A percentile compares a stretch with the other conserved stretches of the same genome.
These are phyloP conservation scores for Sericinus montela DNA, from an alignment of 2,888 invertebrate genomes.

Conservation along the genomic window DNA sequence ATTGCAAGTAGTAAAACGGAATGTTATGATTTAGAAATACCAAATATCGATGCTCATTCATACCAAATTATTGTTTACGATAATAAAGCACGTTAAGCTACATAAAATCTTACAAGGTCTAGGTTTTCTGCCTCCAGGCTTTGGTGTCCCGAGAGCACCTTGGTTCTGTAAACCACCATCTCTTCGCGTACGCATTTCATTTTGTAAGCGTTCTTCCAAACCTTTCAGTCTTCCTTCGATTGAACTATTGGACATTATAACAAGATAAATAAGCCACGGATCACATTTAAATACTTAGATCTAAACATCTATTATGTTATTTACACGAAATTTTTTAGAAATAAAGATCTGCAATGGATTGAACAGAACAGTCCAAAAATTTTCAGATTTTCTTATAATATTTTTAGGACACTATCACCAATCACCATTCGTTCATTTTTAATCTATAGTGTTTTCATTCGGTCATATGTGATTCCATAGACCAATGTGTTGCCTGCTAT, in stretches of 20 bases:
- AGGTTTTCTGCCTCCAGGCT: conserved; percentile 79
- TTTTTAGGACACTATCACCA: conserved; percentile 14
- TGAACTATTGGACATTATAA: conserved; percentile 84
- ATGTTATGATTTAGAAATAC: conserved; percentile 11
- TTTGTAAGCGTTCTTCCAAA: conserved; percentile 88
- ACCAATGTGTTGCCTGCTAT: too few species aligned
- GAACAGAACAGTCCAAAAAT: conserved; percentile 64
- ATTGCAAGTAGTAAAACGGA: background rate
- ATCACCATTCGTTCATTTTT: conserved; percentile 24
- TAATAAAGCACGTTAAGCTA: background rate
- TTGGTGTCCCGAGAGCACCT: conserved; percentile 71
- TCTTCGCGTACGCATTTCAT: conserved; percentile 81
- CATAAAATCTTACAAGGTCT: conserved; percentile 79
- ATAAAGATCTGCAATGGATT: conserved; percentile 56
- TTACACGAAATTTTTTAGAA: conserved; percentile 60
- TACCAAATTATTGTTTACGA: background rate
- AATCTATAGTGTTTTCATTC: conserved; percentile 14
- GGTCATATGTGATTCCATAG: conserved; percentile 4
- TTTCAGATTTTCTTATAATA: conserved; percentile 58
- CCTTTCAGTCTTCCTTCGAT: conserved; percentile 90
- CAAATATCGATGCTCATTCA: conserved; percentile 7
- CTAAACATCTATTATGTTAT: conserved; percentile 56
- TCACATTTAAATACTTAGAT: conserved; percentile 60
- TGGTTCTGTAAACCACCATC: conserved; percentile 80
- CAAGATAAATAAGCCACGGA: conserved; percentile 43